phyloP scores from a whole-genome alignment of 1,140 invertebrate species.

The Oncopodura yosiiana region DNA sequence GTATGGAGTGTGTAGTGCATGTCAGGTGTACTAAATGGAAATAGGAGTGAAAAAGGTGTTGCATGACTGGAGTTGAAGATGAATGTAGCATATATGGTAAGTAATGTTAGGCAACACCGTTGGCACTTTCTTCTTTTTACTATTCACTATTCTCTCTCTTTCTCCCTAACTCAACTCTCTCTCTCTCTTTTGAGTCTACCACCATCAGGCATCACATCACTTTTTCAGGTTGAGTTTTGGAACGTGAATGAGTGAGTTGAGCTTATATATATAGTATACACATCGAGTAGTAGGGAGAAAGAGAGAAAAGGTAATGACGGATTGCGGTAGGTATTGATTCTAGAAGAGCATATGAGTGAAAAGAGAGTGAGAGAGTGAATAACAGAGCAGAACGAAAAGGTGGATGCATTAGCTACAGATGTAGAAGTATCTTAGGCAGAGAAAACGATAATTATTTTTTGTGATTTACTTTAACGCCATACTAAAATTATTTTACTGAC shows the following conservation, averaged over 20 bases:
- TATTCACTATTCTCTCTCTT: not conserved
- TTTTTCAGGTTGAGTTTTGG: not conserved
- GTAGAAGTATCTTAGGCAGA: no score
- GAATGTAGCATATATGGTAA: no score
- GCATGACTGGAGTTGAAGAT: constrained; percentile 13
- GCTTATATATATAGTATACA: not conserved
- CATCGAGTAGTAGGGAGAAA: not conserved
- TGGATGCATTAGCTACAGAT: no score
- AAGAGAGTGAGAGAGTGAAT: no score
- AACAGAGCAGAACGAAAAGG: no score
- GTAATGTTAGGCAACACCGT: constrained; percentile 12
- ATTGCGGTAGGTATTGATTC: constrained; percentile 31
- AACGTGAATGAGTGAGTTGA: not conserved
- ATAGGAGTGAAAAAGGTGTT: constrained; percentile 31
- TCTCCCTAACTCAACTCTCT: not conserved
- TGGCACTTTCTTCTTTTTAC: constrained; percentile 15
- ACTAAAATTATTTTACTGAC: no score
- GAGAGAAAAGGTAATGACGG: constrained; percentile 24
- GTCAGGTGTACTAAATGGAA: constrained; percentile 35
- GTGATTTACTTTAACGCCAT: no score
- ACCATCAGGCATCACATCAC: not conserved
- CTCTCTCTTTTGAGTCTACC: not conserved
- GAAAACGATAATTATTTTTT: no score
- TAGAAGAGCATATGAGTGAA: not conserved
- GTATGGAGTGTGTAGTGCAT: no score